Evolutionary conservation across 2,888 invertebrate species (phyloP), one percentile per base, ranked within the genome.

Genomic region (Branchellion lobata): DNA sequence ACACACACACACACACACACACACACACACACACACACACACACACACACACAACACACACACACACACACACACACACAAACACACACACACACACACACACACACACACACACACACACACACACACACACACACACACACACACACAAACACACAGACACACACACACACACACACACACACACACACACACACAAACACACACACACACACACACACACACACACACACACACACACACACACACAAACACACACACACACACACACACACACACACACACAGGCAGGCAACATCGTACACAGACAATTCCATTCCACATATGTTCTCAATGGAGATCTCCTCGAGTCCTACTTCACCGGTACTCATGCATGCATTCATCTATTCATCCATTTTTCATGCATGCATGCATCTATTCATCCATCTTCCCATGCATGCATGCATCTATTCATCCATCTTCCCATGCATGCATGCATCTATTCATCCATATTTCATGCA

Each of bases 241-340:
- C 40, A 40, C 14, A 40, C 21, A 57, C 21, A 57, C 24, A 8
- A 8, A 18, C n/a, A 24, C 21, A 57, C 61, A 57, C 21, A 57
- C 61, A 18, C 21, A 57, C n/a, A 57, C 8, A 57, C 61, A 40
- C 40, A 40, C 61, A n/a, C 61, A 57, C 61, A 18, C 21, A 18
- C 61, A 24, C 61, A 57, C 61, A 57, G 65, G 80, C 75, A n/a
- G 82, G 81, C n/a, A 82, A 76, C 53, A 78, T 86, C 24, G 83
- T 83, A 71, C 86, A 86, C 79, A 83, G 82, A 68, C 84, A 85
- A 73, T 84, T 85, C 65, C 86, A 86, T 83, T 83, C 84, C 14
- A 84, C 84, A 34, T 87, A 87, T 81, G 83, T 85, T n/a, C 83
- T 87, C 11, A 85, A 86, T 80, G 85, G 85, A 1, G 82, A 82